These are phyloP conservation scores for Coreius guichenoti DNA, from an alignment of 2,797 vertebrate species.

Conservation along the genomic window DNA sequence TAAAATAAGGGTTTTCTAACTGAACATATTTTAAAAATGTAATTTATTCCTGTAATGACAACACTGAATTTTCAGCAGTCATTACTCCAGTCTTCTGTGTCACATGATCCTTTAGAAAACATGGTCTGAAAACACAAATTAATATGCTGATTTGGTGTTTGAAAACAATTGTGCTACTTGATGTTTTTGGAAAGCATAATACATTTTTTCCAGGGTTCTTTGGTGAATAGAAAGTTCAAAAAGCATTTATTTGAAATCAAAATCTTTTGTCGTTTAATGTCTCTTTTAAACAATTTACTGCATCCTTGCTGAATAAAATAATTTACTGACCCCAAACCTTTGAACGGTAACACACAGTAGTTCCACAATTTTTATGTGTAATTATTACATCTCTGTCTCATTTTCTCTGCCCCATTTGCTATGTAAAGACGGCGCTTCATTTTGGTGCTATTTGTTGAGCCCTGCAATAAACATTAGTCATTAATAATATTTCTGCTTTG, in stretches of 20 bases:
- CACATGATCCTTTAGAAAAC: not conserved
- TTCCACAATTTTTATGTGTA: not conserved
- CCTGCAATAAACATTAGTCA: constrained; percentile 13
- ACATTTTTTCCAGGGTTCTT: not conserved
- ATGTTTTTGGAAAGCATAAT: not conserved
- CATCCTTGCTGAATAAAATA: not conserved
- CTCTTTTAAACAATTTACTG: not conserved
- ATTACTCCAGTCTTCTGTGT: not conserved
- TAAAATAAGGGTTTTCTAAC: not conserved
- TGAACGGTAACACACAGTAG: not conserved
- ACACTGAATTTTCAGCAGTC: not conserved
- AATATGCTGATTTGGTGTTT: no score
- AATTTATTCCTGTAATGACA: not conserved
- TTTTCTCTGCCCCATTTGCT: not conserved
- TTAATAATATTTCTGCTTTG: constrained; percentile 30
- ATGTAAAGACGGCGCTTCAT: not conserved
- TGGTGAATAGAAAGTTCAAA: not conserved
- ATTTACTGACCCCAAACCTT: not conserved
- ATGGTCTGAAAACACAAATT: no score
- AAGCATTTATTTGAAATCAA: not conserved
- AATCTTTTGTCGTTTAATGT: not conserved
- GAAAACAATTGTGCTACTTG: not conserved
- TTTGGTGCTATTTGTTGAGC: constrained; percentile 9
- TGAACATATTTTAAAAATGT: not conserved
- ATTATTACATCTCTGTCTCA: not conserved